Evolutionary conservation across 2,888 invertebrate species (phyloP), one percentile per base, ranked within the genome.

Genomic region (Bugula neritina): DNA sequence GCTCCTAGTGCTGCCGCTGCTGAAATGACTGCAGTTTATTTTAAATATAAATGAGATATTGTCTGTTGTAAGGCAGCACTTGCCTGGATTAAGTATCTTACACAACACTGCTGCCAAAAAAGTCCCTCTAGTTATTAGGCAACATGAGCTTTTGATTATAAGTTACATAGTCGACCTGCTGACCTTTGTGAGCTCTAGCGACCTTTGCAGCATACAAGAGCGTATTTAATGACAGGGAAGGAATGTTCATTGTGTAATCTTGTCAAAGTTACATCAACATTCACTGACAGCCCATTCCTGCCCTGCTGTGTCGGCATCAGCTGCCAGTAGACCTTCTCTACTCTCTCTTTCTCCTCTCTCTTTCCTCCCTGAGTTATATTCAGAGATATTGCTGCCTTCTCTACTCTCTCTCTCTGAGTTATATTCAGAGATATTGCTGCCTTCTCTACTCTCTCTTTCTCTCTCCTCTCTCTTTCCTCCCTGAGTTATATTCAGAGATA

Each of bases 121-220:
- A 2, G 5, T 31, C 31, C 13, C 63, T 25, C 10, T 10, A 63
- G 34, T 10, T 27, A 10, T 63, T 31, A 17, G 34, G 63, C 21
- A 63, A 63, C 63, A 63, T 63, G 63, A 63, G 29, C 27, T 31
- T 63, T 63, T 31, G 31, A 63, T 63, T 63, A 63, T 3, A 27
- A 13, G 27, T 13, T 29, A 27, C 27, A 25, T 27, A 63, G 63
- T 31, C 31, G 63, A 63, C 63, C 63, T n/a, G 31, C 31, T 63
- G 31, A 63, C 63, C 63, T 27, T 31, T 63, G 63, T 63, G 31
- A 63, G 31, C 63, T 27, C n/a, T 63, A 31, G 27, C 31, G 63
- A 63, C 63, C 63, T 63, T 63, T 63, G 63, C n/a, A 63, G 10
- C 63, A n/a, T 31, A 25, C 63, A 63, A 3, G 27, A 21, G 31